Evolutionary conservation across 2,888 invertebrate species (phyloP).

Genomic region (Oscheius myriophilus): DNA sequence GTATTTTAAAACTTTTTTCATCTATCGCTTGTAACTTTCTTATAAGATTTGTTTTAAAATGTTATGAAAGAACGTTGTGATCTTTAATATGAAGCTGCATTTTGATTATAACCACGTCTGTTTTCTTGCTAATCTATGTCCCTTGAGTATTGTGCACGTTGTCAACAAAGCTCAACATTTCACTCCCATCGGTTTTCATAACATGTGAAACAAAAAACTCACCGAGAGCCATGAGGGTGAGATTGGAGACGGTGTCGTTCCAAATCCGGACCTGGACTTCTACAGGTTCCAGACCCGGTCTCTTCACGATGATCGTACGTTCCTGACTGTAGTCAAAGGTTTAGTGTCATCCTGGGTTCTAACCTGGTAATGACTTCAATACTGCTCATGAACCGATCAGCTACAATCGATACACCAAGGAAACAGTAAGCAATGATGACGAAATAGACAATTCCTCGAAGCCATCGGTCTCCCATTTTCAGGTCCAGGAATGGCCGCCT

Average conservation of each 20-base stretch:
- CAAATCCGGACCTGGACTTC: slow-evolving; percentile 89
- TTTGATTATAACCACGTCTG: too few relatives aligned
- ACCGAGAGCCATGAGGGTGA: slow-evolving; percentile 92
- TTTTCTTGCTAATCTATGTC: too few relatives aligned
- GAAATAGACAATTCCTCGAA: slow-evolving; percentile 88
- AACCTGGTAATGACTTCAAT: slow-evolving; percentile 92
- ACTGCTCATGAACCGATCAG: slow-evolving; percentile 98
- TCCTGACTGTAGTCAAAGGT: slow-evolving; percentile 76
- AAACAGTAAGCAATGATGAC: slow-evolving; percentile 89
- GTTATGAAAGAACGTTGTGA: too few relatives aligned
- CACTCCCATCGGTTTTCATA: not conserved
- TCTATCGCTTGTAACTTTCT: too few relatives aligned
- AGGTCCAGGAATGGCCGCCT: slow-evolving; percentile 69
- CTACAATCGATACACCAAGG: slow-evolving; percentile 97
- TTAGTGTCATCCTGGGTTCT: not conserved
- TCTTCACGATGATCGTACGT: slow-evolving; percentile 89
- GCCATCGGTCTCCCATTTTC: slow-evolving; percentile 53
- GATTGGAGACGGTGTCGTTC: slow-evolving; percentile 98
- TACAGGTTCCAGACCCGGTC: slow-evolving; percentile 86
- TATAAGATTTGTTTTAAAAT: too few relatives aligned
- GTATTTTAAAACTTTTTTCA: too few relatives aligned
- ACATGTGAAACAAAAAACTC: too few relatives aligned
- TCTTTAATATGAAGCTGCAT: too few relatives aligned
- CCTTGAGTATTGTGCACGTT: too few relatives aligned
- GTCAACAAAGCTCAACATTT: too few relatives aligned